Evolutionary conservation across 2,113 vertebrate genomes (phyloP).

Genomic region (Fulica atra): DNA sequence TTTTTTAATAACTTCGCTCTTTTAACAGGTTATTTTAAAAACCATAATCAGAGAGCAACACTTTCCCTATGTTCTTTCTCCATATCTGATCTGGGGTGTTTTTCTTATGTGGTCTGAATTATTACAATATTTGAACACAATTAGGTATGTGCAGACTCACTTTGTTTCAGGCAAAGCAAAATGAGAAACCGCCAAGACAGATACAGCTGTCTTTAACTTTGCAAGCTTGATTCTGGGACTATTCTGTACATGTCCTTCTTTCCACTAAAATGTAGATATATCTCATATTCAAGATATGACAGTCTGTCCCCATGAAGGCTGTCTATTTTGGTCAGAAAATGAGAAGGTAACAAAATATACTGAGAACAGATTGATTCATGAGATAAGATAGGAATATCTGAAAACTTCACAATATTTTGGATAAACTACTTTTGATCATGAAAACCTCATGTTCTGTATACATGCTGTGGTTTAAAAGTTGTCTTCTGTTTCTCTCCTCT

Average conservation of each 20-base stretch:
- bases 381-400: neutral
- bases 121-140: neutral
- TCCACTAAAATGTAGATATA: neutral
- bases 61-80: neutral
- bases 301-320: neutral
- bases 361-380: neutral
- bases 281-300: neutral
- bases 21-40: slow-evolving; percentile 28
- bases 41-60: neutral
- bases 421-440: neutral
- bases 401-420: neutral
- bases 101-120: neutral
- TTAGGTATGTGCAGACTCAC: neutral
- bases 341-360: neutral
- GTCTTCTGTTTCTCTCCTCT: neutral
- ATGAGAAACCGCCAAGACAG: neutral
- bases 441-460: neutral
- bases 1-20: slow-evolving; percentile 45
- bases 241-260: neutral
- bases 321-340: neutral
- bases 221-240: neutral
- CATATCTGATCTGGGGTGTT: neutral
- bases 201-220: neutral
- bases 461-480: neutral
- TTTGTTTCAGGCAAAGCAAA: neutral